Evolutionary conservation across 2,797 vertebrate species (phyloP).

Genomic region (Xiphorhynchus erythropygius): DNA sequence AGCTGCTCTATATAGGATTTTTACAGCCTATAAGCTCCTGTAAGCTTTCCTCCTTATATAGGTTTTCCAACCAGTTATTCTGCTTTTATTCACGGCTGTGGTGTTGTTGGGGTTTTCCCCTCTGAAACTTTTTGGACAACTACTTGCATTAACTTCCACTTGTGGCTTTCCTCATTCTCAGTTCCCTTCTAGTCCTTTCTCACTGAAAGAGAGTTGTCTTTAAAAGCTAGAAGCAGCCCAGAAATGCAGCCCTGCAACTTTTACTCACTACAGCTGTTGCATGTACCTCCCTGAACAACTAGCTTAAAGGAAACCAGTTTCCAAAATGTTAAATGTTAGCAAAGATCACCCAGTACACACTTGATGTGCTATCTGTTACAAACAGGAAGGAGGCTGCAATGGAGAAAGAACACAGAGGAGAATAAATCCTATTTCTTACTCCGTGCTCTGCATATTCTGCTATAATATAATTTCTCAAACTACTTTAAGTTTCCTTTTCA

Average conservation of each 20-base stretch:
- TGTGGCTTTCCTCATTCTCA: neutral
- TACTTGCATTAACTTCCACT: neutral
- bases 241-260: neutral
- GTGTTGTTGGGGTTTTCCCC: rapidly evolving
- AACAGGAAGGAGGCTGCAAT: neutral
- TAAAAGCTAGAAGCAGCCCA: neutral
- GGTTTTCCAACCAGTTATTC: neutral
- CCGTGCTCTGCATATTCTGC: neutral
- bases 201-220: neutral
- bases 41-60: neutral
- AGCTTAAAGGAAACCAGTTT: neutral
- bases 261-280: neutral
- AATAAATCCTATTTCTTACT: neutral
- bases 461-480: neutral
- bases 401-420: neutral
- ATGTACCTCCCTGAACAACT: neutral
- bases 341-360: neutral
- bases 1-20: neutral
- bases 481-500: neutral
- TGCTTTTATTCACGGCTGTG: neutral
- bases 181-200: neutral
- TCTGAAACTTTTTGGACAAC: neutral
- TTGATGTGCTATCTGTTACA: neutral
- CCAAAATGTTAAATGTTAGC: slow-evolving; percentile 1
- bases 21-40: neutral